phyloP scores from a whole-genome alignment of 2,888 invertebrate species.

The Cephus runcator region DNA sequence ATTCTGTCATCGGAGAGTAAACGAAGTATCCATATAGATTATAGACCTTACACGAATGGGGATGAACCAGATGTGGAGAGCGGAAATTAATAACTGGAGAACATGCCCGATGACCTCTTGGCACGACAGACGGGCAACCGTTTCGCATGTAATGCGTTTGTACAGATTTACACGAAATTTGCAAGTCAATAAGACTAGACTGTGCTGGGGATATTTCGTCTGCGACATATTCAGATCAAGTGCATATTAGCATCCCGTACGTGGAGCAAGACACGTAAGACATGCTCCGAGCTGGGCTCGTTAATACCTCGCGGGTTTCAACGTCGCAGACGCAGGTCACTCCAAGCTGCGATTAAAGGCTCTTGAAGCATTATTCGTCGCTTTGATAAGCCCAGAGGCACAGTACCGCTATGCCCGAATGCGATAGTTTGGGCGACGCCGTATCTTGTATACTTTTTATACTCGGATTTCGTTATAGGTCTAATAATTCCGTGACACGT shows the following conservation, averaged over 20 bases:
- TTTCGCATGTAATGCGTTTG: not conserved
- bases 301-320: not conserved
- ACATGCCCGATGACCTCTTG: not conserved
- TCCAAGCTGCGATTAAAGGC: not conserved
- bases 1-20: not conserved
- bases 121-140: not conserved
- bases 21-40: not conserved
- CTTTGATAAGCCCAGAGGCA: not conserved
- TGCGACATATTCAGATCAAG: not conserved
- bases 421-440: no score
- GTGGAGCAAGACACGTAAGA: not conserved
- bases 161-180: not conserved
- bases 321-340: not conserved
- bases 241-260: not conserved
- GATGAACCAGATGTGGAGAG: not conserved
- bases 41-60: not conserved
- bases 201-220: not conserved
- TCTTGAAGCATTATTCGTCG: not conserved
- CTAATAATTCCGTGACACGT: not conserved
- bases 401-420: not conserved
- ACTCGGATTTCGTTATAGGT: not conserved
- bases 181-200: not conserved
- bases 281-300: not conserved
- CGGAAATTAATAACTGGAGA: slow-evolving; percentile 17
- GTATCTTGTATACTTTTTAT: not conserved